A percentile compares a stretch with the other conserved stretches of the same genome.
Conservation (phyloP, 2,888 invertebrate species). For the Sminthurinus aureus region DNA sequence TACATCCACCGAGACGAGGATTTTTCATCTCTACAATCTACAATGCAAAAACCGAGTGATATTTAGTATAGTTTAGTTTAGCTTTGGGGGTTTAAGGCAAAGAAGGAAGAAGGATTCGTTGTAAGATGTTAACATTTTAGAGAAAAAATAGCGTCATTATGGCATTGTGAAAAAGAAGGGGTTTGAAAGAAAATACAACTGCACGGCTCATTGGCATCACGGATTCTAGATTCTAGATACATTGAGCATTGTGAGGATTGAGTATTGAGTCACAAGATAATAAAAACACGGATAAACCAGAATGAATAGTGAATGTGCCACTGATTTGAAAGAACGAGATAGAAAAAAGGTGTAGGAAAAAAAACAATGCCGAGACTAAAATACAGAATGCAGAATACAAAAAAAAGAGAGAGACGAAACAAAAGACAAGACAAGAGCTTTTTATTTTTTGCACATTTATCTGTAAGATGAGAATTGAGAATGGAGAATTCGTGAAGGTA, state of each 20-base stretch:
- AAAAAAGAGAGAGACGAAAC: background rate
- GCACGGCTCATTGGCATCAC: slow-evolving; percentile 25
- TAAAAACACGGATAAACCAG: background rate
- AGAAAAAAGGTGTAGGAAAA: background rate
- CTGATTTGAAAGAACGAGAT: background rate
- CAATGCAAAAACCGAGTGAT: no score
- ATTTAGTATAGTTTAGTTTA: background rate
- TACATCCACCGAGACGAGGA: no score
- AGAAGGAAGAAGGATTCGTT: background rate
- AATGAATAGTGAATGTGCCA: background rate
- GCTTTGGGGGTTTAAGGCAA: background rate
- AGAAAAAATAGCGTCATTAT: no score
- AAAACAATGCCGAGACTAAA: background rate
- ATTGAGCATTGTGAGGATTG: background rate
- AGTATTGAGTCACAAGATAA: slow-evolving; percentile 2
- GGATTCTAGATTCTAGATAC: background rate
- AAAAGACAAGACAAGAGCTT: background rate
- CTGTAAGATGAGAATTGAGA: slow-evolving; percentile 31
- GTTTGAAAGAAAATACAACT: slow-evolving; percentile 14
- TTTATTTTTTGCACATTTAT: slow-evolving; percentile 25
- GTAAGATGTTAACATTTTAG: background rate
- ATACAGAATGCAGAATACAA: background rate
- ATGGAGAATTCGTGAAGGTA: background rate
- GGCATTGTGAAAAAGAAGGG: background rate
- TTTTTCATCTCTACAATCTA: no score